Evolutionary conservation across 2,797 vertebrate species (phyloP), one percentile per base, ranked within the genome.

Genomic region (Amniataba percoides): DNA sequence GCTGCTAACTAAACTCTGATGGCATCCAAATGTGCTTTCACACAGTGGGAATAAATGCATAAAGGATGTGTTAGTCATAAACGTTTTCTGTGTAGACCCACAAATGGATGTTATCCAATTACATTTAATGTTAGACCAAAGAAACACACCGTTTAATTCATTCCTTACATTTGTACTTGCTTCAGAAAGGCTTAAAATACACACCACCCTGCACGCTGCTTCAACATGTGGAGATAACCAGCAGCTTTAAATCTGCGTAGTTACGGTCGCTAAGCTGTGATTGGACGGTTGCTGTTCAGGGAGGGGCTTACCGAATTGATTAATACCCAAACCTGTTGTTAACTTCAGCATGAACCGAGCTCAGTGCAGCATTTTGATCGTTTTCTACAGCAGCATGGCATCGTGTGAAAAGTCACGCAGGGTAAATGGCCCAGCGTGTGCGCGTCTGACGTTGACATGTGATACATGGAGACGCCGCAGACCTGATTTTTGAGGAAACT

Each of bases 401-500:
- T 74, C 25, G 25, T 61, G 31, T 63, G 31, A 70, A 62, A 52
- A 68, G 67, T 74, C 4, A 13, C 51, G 51, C 19, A 19, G 39
- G 23, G 46, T 74, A 60, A 90, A 79, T 80, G 64, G 65, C 51
- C 68, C 52, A 27, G 21, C 36, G 31, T 46, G 23, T 55, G 11
- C 43, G 23, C 51, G 9, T 84, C 67, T 61, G 62, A 72, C 61
- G 23, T 23, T 62, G 58, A 76, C 74, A 51, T 62, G 69, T 88
- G 77, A 90, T 78, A 81, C 27, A 81, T 79, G 81, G 59, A 81
- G 67, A 82, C 83, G 57, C 70, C 15, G 5, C 9, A 51, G 71
- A 84, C 73, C 70, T 21, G 79, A 75, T 83, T 81, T 31, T 92
- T 93, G 85, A 89, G 89, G 84, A 81, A 84, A 65, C 81, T 74